Evolutionary conservation across 2,888 invertebrate species (phyloP).

Genomic region (Drosophila pseudotalamancana): DNA sequence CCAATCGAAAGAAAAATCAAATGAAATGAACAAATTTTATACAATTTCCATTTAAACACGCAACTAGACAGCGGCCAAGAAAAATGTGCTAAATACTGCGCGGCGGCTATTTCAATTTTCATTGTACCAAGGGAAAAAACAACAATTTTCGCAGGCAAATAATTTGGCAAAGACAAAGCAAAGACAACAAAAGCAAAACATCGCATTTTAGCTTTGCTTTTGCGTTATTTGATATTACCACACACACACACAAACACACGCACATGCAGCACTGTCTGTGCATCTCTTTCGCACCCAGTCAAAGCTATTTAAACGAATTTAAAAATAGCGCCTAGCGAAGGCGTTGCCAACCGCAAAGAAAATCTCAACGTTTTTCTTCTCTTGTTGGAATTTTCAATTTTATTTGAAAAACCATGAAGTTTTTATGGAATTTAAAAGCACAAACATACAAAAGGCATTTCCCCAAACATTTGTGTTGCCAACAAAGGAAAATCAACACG

Average conservation of each 20-base stretch:
- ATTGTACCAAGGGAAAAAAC: constrained; percentile 25
- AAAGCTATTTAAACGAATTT: constrained; percentile 64
- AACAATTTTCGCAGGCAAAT: constrained; percentile 44
- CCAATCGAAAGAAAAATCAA: constrained; percentile 43
- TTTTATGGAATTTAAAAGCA: constrained; percentile 42
- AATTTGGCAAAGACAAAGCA: constrained; percentile 57
- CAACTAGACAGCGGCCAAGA: constrained; percentile 38
- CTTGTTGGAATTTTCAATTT: constrained; percentile 42
- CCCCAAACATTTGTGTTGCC: constrained; percentile 39
- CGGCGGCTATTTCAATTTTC: constrained; percentile 36
- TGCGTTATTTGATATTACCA: constrained; percentile 72
- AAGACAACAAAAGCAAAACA: constrained; percentile 28
- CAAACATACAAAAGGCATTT: constrained; percentile 32
- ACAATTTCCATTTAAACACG: constrained; percentile 59
- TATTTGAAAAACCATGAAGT: constrained; percentile 25
- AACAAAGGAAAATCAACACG: constrained; percentile 34
- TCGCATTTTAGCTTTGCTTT: constrained; percentile 46
- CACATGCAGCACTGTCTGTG: constrained; percentile 6
- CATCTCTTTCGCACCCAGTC: constrained; percentile 54
- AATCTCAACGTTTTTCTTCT: constrained; percentile 23
- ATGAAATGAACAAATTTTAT: constrained; percentile 40
- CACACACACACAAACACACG: constrained; percentile 22
- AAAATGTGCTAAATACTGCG: constrained; percentile 52
- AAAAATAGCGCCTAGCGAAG: constrained; percentile 71
- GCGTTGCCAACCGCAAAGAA: constrained; percentile 60